Evolutionary conservation across 2,797 vertebrate species (phyloP).

Genomic region (Ispidina lecontei): DNA sequence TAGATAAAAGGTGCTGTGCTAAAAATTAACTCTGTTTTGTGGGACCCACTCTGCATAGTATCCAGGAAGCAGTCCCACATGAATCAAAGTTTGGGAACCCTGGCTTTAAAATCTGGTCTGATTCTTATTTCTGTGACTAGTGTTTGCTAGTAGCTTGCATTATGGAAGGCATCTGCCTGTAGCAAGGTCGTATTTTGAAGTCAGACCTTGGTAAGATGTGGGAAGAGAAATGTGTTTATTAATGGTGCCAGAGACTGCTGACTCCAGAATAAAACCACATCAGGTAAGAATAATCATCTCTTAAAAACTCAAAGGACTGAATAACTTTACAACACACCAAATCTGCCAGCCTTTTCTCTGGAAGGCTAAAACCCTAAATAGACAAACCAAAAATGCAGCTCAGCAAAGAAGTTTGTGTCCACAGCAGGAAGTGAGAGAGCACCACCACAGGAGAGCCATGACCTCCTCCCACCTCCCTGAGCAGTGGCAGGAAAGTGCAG

Average conservation of each 20-base stretch:
- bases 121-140: neutral
- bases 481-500: neutral
- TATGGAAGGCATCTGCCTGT: neutral
- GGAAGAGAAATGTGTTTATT: neutral
- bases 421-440: fast-evolving
- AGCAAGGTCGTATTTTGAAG: neutral
- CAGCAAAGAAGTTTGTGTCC: neutral
- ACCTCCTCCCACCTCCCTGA: neutral
- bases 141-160: neutral
- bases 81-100: neutral
- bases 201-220: neutral
- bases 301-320: neutral
- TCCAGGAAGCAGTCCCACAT: neutral
- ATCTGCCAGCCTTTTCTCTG: neutral
- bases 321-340: neutral
- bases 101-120: neutral
- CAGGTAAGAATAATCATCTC: neutral
- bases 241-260: neutral
- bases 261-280: neutral
- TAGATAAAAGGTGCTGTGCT: neutral
- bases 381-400: neutral
- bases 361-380: neutral
- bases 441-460: neutral
- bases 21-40: neutral
- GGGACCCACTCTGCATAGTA: neutral